Conservation (phyloP, 2,113 vertebrate species). For the Clarias gariepinus region DNA sequence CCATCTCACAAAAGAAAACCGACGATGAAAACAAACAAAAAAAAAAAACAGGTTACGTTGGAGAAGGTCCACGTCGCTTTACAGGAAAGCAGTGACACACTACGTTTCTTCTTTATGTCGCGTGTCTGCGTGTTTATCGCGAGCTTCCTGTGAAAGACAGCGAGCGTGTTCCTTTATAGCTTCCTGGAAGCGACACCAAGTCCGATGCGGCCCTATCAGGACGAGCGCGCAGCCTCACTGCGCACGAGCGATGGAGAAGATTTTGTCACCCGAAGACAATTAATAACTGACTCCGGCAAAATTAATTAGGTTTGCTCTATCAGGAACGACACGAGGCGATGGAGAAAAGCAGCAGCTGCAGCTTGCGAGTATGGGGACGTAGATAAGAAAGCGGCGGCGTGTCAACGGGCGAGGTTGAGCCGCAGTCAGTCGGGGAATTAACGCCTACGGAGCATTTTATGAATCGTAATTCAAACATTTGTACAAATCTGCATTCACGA, state of each 20-base stretch:
- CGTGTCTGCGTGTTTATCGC: neutral
- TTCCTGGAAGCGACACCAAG: constrained; percentile 12
- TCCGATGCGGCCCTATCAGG: neutral
- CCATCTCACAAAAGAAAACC: neutral
- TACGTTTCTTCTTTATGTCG: neutral
- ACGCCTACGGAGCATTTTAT: neutral
- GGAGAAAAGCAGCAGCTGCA: neutral
- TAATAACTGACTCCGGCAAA: constrained; percentile 34
- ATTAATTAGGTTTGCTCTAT: constrained; percentile 39
- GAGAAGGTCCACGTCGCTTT: neutral
- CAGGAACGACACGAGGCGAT: constrained; percentile 5
- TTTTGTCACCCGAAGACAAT: constrained; percentile 24
- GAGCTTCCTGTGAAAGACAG: constrained; percentile 16
- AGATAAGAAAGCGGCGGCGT: neutral
- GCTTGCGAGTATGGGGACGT: neutral
- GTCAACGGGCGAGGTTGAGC: neutral
- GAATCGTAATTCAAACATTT: neutral
- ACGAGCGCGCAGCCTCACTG: neutral
- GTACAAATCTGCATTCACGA: neutral
- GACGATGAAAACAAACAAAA: neutral
- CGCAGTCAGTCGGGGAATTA: neutral
- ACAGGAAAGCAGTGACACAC: neutral
- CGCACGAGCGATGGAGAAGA: neutral
- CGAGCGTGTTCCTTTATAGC: neutral
- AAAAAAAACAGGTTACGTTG: neutral